These are phyloP conservation scores for Conistra vaccinii DNA, from an alignment of 2,888 invertebrate species.

Conservation along the genomic window DNA sequence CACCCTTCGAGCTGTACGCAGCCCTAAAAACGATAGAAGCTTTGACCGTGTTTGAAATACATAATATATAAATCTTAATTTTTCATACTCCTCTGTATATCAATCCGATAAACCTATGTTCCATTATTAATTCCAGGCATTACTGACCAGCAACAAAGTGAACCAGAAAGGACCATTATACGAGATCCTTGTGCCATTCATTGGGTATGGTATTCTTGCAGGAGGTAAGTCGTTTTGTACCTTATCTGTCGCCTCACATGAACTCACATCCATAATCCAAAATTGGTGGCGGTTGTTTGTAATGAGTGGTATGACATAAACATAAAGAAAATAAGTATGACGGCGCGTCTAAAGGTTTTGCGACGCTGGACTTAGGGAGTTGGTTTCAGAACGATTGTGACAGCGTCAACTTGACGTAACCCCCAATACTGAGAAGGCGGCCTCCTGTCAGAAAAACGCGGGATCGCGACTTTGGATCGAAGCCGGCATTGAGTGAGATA, in stretches of 20 bases:
- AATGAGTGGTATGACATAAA: too few species aligned
- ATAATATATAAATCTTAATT: neutral
- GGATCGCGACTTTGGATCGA: too few species aligned
- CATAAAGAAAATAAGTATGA: too few species aligned
- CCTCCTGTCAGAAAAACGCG: too few species aligned
- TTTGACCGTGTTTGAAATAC: too few species aligned
- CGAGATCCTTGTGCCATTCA: slow-evolving; percentile 71
- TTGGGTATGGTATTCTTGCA: slow-evolving; percentile 81
- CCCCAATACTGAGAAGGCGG: too few species aligned
- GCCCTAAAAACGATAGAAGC: neutral
- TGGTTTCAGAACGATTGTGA: too few species aligned
- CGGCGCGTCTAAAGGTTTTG: too few species aligned
- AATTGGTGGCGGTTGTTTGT: neutral
- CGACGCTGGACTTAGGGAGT: too few species aligned
- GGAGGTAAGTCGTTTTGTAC: slow-evolving; percentile 74
- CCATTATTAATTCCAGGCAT: slow-evolving; percentile 70
- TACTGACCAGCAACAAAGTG: slow-evolving; percentile 81
- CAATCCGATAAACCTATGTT: neutral
- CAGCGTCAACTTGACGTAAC: too few species aligned
- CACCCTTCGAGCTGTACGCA: too few species aligned
- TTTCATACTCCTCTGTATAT: neutral
- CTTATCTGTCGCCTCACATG: neutral
- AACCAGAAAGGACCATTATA: slow-evolving; percentile 83
- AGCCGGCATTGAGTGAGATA: too few species aligned
- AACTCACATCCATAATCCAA: neutral